Conservation (phyloP, 2,113 vertebrate species). For the Pomatostomus ruficeps region DNA sequence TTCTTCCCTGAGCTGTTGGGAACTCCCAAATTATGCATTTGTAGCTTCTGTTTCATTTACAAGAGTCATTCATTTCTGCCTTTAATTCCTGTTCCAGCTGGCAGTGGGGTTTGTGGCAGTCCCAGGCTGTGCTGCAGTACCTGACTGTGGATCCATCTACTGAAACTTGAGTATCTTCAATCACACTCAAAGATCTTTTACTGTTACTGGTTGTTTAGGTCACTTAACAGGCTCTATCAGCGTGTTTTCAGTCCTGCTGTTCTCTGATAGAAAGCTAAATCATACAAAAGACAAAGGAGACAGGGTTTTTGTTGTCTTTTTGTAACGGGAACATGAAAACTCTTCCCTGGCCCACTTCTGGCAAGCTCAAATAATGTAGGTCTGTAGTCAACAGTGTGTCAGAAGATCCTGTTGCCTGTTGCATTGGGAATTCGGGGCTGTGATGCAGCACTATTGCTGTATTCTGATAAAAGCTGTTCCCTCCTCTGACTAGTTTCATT, state of each 20-base stretch:
- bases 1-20: conserved; percentile 13
- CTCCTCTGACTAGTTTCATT: neutral
- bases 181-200: neutral
- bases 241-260: neutral
- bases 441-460: neutral
- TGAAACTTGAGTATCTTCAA: neutral
- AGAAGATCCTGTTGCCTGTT: neutral
- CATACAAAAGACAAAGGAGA: neutral
- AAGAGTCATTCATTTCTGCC: neutral
- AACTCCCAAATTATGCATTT: neutral
- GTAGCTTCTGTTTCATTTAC: neutral
- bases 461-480: neutral
- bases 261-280: neutral
- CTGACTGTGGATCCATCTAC: neutral
- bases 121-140: neutral
- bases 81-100: neutral
- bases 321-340: neutral
- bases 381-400: neutral
- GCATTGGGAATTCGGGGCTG: neutral
- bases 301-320: neutral
- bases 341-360: neutral
- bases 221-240: neutral
- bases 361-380: neutral
- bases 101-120: neutral
- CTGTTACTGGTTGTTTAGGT: neutral